phyloP scores from a whole-genome alignment of 2,113 vertebrate species.

The Chrysochloris asiatica region DNA sequence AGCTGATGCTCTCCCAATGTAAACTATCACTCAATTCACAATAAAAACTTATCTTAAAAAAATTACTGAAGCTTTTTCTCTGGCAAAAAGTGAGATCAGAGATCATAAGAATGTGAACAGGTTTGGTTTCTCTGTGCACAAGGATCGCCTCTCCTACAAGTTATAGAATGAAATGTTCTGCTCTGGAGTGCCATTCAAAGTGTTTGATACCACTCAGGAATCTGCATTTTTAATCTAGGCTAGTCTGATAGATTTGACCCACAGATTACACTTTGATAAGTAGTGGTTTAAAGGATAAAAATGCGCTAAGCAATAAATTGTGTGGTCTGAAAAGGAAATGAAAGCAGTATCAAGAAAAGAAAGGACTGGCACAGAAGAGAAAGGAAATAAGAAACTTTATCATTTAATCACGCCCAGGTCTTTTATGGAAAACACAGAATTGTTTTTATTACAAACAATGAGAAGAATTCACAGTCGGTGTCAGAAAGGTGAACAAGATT shows the following conservation, averaged over 20 bases:
- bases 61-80: slow-evolving; percentile 3
- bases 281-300: background rate
- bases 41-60: too few species aligned
- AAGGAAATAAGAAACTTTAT: background rate
- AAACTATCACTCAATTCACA: too few species aligned
- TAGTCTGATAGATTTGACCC: background rate
- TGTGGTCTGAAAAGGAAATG: background rate
- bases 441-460: background rate
- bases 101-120: background rate
- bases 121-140: background rate
- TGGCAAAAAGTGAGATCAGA: background rate
- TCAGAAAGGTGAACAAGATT: background rate
- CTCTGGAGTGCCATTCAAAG: background rate
- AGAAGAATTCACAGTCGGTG: background rate
- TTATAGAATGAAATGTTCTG: background rate
- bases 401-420: background rate
- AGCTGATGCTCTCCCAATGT: too few species aligned
- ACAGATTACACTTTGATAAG: background rate
- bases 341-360: background rate
- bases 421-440: background rate
- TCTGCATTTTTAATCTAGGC: background rate
- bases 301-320: background rate
- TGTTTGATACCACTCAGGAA: background rate
- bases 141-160: background rate
- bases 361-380: slow-evolving; percentile 1